Conservation (phyloP, 2,113 vertebrate species). For the Gymnobelideus leadbeateri region DNA sequence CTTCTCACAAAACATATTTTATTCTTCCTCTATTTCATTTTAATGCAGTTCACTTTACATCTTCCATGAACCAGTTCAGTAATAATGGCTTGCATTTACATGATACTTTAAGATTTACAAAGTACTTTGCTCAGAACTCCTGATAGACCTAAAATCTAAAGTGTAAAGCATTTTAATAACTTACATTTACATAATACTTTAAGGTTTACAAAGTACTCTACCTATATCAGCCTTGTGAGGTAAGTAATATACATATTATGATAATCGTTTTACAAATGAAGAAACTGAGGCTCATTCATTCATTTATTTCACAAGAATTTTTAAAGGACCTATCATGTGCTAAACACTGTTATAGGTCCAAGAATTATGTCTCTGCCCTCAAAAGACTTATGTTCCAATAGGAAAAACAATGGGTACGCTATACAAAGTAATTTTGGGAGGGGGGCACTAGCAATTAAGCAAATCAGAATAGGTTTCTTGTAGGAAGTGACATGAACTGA, state of each 20-base stretch:
- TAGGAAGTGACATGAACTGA: not conserved
- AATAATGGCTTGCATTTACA: not conserved
- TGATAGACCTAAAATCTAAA: not conserved
- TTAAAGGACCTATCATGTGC: not conserved
- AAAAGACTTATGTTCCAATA: not conserved
- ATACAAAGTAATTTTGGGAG: not conserved
- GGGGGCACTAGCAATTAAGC: not conserved
- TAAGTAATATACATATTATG: not conserved
- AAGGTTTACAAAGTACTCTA: not conserved
- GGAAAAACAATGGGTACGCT: not conserved
- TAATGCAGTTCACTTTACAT: not conserved
- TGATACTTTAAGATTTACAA: not conserved
- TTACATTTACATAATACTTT: not conserved
- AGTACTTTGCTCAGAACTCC: not conserved
- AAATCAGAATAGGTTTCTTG: not conserved
- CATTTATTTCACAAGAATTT: not conserved
- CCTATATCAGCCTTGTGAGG: not conserved
- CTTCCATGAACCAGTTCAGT: not conserved
- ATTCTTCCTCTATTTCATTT: not conserved
- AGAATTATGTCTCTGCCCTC: not conserved
- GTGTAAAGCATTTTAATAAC: not conserved
- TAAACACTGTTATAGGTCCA: not conserved
- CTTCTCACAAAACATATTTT: fast-evolving
- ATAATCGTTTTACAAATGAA: not conserved
- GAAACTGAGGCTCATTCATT: not conserved